A percentile compares a stretch with the other conserved stretches of the same genome.
These are phyloP conservation scores for Euphydryas editha DNA, from an alignment of 2,888 invertebrate species.

Conservation along the genomic window DNA sequence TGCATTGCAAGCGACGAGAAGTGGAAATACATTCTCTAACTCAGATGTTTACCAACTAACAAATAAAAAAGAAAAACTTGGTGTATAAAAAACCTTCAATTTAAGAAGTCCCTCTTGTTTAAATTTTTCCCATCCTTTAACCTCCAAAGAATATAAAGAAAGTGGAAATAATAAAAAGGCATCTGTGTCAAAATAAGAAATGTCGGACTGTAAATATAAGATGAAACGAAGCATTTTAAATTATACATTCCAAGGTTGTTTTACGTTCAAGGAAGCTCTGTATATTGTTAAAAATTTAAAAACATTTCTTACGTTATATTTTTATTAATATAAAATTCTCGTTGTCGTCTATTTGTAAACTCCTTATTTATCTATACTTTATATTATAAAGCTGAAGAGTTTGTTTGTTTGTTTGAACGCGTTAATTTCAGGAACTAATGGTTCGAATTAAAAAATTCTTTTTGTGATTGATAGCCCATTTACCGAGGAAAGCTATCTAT, in stretches of 20 bases:
- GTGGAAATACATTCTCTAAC: too few species aligned
- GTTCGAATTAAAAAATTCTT: too few species aligned
- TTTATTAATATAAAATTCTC: neutral
- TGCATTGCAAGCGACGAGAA: too few species aligned
- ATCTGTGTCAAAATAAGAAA: slow-evolving; percentile 7
- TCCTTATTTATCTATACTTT: neutral
- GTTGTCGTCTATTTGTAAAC: neutral
- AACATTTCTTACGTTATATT: slow-evolving; percentile 1
- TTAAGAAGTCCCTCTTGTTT: too few species aligned
- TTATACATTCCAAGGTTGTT: slow-evolving; percentile 4
- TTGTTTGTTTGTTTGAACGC: too few species aligned
- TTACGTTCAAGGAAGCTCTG: neutral
- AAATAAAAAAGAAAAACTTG: too few species aligned
- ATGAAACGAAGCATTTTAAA: slow-evolving; percentile 3
- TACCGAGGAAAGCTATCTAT: too few species aligned
- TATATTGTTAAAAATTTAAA: neutral
- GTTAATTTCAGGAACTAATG: too few species aligned
- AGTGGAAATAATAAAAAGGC: neutral
- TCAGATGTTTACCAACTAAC: too few species aligned
- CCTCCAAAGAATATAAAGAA: neutral
- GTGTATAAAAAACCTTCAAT: too few species aligned
- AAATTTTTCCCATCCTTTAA: neutral
- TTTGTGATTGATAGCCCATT: too few species aligned
- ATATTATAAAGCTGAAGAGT: too few species aligned
- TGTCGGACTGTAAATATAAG: slow-evolving; percentile 5